These are phyloP conservation scores for Sinopyrophorus schimmeli DNA, from an alignment of 2,888 invertebrate genomes.

Conservation along the genomic window DNA sequence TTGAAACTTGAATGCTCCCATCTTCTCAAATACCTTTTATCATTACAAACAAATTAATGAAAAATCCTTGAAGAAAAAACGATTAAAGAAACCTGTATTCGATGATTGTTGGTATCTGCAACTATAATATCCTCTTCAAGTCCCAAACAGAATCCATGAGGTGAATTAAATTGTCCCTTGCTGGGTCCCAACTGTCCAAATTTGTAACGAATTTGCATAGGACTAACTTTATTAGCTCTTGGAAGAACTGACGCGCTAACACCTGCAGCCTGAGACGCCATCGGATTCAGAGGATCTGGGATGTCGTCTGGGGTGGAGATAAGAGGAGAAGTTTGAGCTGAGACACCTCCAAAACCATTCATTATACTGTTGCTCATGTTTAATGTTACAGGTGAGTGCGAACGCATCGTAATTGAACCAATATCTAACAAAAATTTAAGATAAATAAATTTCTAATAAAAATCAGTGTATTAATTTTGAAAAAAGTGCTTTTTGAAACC, in stretches of 20 bases:
- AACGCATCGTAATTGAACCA: slow-evolving; percentile 59
- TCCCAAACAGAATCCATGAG: slow-evolving; percentile 95
- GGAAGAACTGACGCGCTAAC: slow-evolving; percentile 46
- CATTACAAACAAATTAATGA: slow-evolving; percentile 37
- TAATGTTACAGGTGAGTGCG: slow-evolving; percentile 64
- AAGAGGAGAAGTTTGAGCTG: slow-evolving; percentile 66
- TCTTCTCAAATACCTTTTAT: slow-evolving; percentile 91
- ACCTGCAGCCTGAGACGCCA: slow-evolving; percentile 58
- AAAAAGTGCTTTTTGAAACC: slow-evolving; percentile 23
- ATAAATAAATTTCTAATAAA: slow-evolving; percentile 54
- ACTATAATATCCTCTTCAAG: slow-evolving; percentile 95
- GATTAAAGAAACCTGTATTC: slow-evolving; percentile 74
- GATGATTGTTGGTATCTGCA: slow-evolving; percentile 95
- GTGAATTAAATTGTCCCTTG: slow-evolving; percentile 94
- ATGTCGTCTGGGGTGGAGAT: slow-evolving; percentile 57
- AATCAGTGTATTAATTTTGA: slow-evolving; percentile 19
- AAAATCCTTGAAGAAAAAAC: neutral
- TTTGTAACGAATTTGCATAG: slow-evolving; percentile 89
- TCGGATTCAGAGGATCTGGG: slow-evolving; percentile 59
- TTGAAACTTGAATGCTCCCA: slow-evolving; percentile 89
- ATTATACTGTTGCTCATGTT: slow-evolving; percentile 57
- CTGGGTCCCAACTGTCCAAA: slow-evolving; percentile 93
- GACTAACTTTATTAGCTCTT: slow-evolving; percentile 73
- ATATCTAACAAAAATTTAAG: slow-evolving; percentile 52
- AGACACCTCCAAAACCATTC: slow-evolving; percentile 62